Conservation (phyloP, 2,113 vertebrate genomes). For the Rhagologus leucostigma region DNA sequence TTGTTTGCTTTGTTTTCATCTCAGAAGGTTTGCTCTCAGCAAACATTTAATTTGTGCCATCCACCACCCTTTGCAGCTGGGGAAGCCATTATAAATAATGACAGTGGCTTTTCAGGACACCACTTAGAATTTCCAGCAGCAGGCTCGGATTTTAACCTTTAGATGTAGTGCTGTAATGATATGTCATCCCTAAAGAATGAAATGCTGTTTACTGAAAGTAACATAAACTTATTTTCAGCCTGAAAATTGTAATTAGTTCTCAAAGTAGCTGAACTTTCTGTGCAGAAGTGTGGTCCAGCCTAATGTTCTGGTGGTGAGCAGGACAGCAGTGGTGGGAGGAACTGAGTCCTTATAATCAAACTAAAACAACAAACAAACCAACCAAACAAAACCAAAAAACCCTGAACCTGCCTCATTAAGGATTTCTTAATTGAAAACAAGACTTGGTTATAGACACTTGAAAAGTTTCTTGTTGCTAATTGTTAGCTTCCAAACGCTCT, state of each 20-base stretch:
- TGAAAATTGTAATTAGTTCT: background rate
- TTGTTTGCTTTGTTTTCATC: background rate
- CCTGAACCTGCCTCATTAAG: background rate
- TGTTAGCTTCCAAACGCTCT: background rate
- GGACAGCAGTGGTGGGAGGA: background rate
- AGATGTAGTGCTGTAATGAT: conserved; percentile 46
- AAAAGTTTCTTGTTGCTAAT: background rate
- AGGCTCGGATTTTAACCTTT: conserved; percentile 58
- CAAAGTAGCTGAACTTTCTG: background rate
- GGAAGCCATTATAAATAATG: conserved; percentile 59
- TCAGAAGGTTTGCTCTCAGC: background rate
- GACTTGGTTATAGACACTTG: background rate
- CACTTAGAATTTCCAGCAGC: conserved; percentile 46
- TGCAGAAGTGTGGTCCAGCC: background rate
- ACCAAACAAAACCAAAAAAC: background rate
- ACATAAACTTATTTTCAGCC: conserved; percentile 24
- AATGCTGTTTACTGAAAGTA: conserved; percentile 37
- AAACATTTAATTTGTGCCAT: conserved; percentile 29
- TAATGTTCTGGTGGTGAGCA: background rate
- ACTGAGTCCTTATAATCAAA: background rate
- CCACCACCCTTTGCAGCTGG: conserved; percentile 39
- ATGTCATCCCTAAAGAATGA: conserved; percentile 60
- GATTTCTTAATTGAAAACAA: background rate
- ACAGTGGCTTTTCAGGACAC: conserved; percentile 36
- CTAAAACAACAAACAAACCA: background rate